A percentile compares a stretch with the other conserved stretches of the same genome.
Conservation (phyloP, 2,113 vertebrate genomes). For the Rhinoptilus africanus region DNA sequence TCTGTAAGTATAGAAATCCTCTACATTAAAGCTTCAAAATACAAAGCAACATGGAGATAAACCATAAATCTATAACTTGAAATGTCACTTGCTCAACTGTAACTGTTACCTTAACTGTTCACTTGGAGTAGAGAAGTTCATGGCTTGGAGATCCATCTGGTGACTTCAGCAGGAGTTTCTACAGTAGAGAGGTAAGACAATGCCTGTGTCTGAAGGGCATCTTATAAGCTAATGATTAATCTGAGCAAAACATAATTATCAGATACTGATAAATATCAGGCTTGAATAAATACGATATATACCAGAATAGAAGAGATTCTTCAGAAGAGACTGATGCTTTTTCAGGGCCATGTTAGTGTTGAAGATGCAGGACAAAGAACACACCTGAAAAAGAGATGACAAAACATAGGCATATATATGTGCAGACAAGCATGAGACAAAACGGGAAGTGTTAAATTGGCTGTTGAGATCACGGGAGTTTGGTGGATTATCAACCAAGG, state of each 20-base stretch:
- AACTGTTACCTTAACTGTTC: background rate
- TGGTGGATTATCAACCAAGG: background rate
- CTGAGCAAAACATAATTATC: background rate
- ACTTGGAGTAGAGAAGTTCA: background rate
- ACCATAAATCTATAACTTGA: background rate
- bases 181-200: background rate
- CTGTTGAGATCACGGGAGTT: background rate
- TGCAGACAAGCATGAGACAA: background rate
- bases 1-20: background rate
- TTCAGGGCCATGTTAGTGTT: background rate
- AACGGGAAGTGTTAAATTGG: background rate
- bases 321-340: background rate
- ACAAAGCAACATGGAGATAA: background rate
- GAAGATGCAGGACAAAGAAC: background rate
- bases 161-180: background rate
- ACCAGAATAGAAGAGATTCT: background rate
- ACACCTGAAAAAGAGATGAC: background rate
- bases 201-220: background rate
- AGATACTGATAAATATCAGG: background rate
- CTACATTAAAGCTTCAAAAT: background rate
- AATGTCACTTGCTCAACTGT: background rate
- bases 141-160: background rate
- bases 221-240: fast-evolving
- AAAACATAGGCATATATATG: background rate
- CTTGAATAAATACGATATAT: background rate